Percentiles rank a stretch among this genome's conserved stretches.
These are phyloP conservation scores for Cloeon dipterum DNA, from an alignment of 2,888 invertebrate species.

Conservation along the genomic window DNA sequence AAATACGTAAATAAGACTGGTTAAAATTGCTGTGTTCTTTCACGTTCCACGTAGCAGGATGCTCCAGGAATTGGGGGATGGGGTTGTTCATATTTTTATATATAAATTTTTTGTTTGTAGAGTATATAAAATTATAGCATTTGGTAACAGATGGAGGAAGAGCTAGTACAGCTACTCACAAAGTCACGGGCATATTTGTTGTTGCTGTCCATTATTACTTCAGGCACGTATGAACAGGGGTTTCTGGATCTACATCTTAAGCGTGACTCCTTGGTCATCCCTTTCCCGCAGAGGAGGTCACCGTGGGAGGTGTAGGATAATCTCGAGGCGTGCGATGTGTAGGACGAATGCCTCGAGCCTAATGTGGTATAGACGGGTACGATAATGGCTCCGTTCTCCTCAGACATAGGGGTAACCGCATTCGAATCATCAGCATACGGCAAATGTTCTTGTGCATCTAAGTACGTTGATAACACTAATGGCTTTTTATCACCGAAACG, in stretches of 20 bases:
- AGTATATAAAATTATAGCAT: too few relatives aligned
- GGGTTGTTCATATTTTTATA: too few relatives aligned
- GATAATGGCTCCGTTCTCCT: slow-evolving; percentile 88
- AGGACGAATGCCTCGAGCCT: slow-evolving; percentile 73
- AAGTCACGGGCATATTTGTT: slow-evolving; percentile 32
- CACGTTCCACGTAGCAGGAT: too few relatives aligned
- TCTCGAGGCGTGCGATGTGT: slow-evolving; percentile 84
- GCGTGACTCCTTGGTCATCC: slow-evolving; percentile 68
- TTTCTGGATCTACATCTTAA: slow-evolving; percentile 43
- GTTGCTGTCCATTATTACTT: slow-evolving; percentile 17
- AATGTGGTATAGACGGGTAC: slow-evolving; percentile 63
- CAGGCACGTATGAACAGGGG: slow-evolving; percentile 26
- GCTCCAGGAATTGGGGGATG: too few relatives aligned
- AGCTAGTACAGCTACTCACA: slow-evolving; percentile 28
- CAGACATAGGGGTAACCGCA: slow-evolving; percentile 93
- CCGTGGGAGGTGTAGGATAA: slow-evolving; percentile 88
- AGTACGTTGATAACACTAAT: slow-evolving; percentile 77
- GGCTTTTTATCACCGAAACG: slow-evolving; percentile 74
- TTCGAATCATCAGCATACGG: slow-evolving; percentile 95
- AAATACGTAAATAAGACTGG: too few relatives aligned
- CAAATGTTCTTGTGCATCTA: slow-evolving; percentile 79
- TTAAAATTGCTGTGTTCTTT: too few relatives aligned
- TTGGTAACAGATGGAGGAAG: too few relatives aligned
- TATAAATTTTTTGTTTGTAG: too few relatives aligned
- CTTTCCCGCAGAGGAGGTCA: slow-evolving; percentile 56